Evolutionary conservation across 2,888 invertebrate species (phyloP).

Genomic region (Epistrophe grossulariae): DNA sequence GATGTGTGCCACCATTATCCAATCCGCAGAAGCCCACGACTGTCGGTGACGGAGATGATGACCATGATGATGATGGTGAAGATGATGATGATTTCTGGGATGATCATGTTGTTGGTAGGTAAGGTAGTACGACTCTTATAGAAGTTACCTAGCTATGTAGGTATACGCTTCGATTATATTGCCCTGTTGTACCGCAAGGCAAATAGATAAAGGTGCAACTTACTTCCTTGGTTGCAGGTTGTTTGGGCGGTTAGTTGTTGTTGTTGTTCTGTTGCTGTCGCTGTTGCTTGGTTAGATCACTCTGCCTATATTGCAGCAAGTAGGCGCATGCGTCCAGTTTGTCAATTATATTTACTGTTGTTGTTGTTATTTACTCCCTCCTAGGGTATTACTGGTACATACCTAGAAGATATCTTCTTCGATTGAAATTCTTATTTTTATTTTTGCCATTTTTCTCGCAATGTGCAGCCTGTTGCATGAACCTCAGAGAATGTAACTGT

Average conservation of each 20-base stretch:
- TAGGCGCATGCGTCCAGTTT: constrained; percentile 76
- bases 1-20: constrained; percentile 49
- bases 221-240: constrained; percentile 75
- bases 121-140: background rate
- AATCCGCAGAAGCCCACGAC: constrained; percentile 70
- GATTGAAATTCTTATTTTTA: constrained; percentile 54
- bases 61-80: constrained; percentile 21
- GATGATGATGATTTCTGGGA: constrained; percentile 26
- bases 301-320: constrained; percentile 47
- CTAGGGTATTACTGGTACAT: constrained; percentile 2
- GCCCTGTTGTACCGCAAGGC: constrained; percentile 72
- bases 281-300: constrained; percentile 53
- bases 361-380: constrained; percentile 28
- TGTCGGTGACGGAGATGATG: constrained; percentile 18
- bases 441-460: constrained; percentile 30
- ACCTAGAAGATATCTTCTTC: constrained; percentile 68
- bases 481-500: constrained; percentile 74
- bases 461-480: constrained; percentile 61
- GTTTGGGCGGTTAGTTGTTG: constrained; percentile 67
- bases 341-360: constrained; percentile 69
- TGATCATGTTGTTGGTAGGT: constrained; percentile 35
- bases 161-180: constrained; percentile 62
- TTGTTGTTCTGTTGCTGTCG: background rate
- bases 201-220: constrained; percentile 72
- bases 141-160: constrained; percentile 9